These are phyloP conservation scores for Priocnemis perturbator DNA, from an alignment of 2,888 invertebrate species.

Conservation along the genomic window DNA sequence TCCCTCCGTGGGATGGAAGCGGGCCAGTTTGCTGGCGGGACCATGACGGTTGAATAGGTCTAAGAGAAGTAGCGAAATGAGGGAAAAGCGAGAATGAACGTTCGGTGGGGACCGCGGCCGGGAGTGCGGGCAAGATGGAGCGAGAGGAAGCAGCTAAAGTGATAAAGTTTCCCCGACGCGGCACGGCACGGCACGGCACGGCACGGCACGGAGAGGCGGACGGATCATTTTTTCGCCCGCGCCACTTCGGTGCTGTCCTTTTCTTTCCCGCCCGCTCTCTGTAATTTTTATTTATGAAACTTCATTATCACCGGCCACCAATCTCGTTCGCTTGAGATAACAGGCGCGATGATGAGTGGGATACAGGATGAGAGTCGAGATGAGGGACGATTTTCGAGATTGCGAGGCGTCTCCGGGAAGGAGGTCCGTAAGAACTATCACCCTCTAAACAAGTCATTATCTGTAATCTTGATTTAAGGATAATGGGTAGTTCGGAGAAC, in stretches of 20 bases:
- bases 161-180: conserved; percentile 64
- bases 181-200: no score
- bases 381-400: no score
- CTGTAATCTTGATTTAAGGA: no score
- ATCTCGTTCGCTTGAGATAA: conserved; percentile 34
- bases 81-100: conserved; percentile 24
- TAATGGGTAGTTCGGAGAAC: no score
- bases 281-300: conserved; percentile 63
- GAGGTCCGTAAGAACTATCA: no score
- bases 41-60: conserved; percentile 13
- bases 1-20: conserved; percentile 43
- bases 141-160: conserved; percentile 51
- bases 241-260: conserved; percentile 4
- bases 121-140: conserved; percentile 16
- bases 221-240: conserved; percentile 46
- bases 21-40: conserved; percentile 37
- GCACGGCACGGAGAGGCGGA: no score
- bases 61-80: conserved; percentile 24
- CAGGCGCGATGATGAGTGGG: neutral
- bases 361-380: no score
- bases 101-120: conserved; percentile 26
- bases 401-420: no score
- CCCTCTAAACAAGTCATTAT: no score
- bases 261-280: conserved; percentile 22
- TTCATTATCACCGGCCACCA: conserved; percentile 55